Evolutionary conservation across 2,113 vertebrate genomes (phyloP), one percentile per base, ranked within the genome.

Genomic region (Synchiropus splendidus): DNA sequence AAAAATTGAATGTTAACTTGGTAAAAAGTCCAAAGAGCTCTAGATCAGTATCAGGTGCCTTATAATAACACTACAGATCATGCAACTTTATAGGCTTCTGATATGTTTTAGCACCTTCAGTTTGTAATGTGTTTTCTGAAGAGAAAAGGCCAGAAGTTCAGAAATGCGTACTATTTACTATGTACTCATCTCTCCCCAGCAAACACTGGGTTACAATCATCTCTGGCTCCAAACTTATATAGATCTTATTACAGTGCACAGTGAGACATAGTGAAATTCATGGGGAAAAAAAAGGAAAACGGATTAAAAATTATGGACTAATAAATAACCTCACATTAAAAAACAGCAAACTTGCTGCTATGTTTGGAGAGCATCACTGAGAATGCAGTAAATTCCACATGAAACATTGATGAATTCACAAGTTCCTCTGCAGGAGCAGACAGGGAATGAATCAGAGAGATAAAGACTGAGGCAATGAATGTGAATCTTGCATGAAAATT

Each of bases 371-470:
- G 15, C 56, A 59, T 62, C 35, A 64, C 46, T 9, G 11, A 51
- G 44, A n/a, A 43, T 27, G 45, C 38, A 52, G 36, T 42, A 41
- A 48, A 58, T 55, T 51, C 36, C 39, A n/a, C 15, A 63, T 58
- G 42, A 69, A 71, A 68, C 58, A 67, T 65, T 48, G 56, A 58
- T 66, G 10, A 54, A 59, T 61, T 55, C 21, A 39, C 40, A 58
- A 60, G 43, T 60, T 70, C 31, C 39, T 58, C 51, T 42, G 31
- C 39, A 31, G 32, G 14, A 44, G 54, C 33, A 64, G 56, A 62
- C 43, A 48, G 18, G 10, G 34, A 31, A 15, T 18, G 30, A 47
- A 31, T 13, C 36, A 51, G 15, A 42, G 33, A 21, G 35, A 60
- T 47, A 53, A 57, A 14, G 42, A 43, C 48, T 58, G 33, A 51